Conservation (phyloP, 2,113 vertebrate genomes). For the Pleuronectes platessa region DNA sequence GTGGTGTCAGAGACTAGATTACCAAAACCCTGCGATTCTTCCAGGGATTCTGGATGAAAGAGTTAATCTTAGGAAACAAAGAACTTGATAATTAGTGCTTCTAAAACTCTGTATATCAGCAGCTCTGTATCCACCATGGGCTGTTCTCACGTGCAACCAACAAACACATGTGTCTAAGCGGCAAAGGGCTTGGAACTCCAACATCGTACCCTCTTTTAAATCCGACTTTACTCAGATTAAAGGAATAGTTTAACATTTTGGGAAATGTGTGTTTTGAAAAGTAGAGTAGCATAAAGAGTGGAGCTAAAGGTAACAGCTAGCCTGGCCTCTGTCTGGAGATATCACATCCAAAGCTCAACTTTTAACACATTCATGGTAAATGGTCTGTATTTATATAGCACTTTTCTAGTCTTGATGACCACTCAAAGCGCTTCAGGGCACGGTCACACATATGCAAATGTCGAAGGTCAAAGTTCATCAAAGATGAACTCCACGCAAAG, state of each 20-base stretch:
- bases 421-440: too few relatives aligned
- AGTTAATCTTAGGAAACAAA: neutral
- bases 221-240: neutral
- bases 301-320: neutral
- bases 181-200: slow-evolving; percentile 59
- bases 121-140: slow-evolving; percentile 32
- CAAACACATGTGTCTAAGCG: slow-evolving; percentile 41
- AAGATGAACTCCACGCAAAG: too few relatives aligned
- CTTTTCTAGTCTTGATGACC: too few relatives aligned
- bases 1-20: neutral
- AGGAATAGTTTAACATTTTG: neutral
- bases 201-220: neutral
- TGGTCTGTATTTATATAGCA: too few relatives aligned
- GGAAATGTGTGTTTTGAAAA: neutral
- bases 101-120: slow-evolving; percentile 52
- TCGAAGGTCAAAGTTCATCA: too few relatives aligned
- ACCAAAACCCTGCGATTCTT: neutral
- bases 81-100: neutral
- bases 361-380: too few relatives aligned
- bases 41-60: neutral
- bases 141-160: slow-evolving; percentile 44
- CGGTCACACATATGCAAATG: too few relatives aligned
- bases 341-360: too few relatives aligned
- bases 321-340: neutral
- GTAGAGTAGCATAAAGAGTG: neutral